phyloP scores from a whole-genome alignment of 1,140 invertebrate genomes.

The Brachionus plicatilis region DNA sequence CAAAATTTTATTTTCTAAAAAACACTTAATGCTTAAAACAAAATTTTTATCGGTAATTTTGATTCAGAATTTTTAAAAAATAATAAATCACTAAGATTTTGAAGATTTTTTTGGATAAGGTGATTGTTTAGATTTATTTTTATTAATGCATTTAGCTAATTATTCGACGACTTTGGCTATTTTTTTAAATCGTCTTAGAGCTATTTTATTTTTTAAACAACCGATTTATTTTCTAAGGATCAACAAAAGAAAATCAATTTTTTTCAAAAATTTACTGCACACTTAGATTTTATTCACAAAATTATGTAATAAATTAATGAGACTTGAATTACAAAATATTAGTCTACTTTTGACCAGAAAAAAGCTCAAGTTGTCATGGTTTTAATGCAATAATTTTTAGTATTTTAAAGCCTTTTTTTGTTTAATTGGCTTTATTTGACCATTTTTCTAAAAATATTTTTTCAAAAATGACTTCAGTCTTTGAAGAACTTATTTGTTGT shows the following conservation, averaged over 20 bases:
- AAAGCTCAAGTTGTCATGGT: background rate
- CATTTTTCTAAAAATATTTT: background rate
- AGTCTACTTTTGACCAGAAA: background rate
- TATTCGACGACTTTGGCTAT: background rate
- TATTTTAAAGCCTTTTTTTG: background rate
- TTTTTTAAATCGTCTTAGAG: background rate
- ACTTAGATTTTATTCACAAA: background rate
- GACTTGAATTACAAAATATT: background rate
- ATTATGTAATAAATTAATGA: background rate
- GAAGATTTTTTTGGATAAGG: no score
- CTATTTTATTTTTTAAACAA: background rate
- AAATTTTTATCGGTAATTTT: no score
- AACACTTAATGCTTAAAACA: no score
- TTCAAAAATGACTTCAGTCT: background rate
- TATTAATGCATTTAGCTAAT: no score
- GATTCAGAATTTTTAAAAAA: no score
- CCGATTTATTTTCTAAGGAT: background rate
- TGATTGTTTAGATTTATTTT: no score
- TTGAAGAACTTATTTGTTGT: background rate
- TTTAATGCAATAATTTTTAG: background rate
- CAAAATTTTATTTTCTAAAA: no score
- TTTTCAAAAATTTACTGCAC: background rate
- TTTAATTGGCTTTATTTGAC: background rate
- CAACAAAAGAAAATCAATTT: background rate
- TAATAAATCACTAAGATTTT: no score